Base-by-base conservation (phyloP, 2,113 vertebrate species). In the Bos indicus region DNA sequence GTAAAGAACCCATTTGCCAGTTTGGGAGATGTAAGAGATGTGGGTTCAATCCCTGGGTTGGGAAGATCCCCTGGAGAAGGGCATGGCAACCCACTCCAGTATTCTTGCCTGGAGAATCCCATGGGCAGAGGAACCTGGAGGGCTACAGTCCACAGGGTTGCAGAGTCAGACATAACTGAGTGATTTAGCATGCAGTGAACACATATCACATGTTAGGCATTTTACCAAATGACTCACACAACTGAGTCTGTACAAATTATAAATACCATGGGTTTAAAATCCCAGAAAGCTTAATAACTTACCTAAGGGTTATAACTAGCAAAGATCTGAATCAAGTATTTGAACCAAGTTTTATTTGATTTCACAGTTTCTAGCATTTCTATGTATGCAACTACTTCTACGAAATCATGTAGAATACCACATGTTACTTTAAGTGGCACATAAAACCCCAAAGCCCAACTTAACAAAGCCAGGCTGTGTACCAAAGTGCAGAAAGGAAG, bases 141-240 rank as follows among this genome's bases (percentile, higher is more conserved):
- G 16, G 33, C 8, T 67, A 5, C 16, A n/a, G 64, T 67, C n/a
- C 4, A 36, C 17, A 21, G 64, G 17, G n/a, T 67, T 2, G 0
- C n/a, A 67, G 16, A 67, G 64, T 67, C 17, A 5, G n/a, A 36
- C 17, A 67, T 8, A 36, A 11, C 17, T 67, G 3, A 67, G 64
- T 5, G 17, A n/a, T 33, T 36, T 36, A 67, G 17, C 33, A 67
- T 36, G 36, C 36, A 40, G 36, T 40, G 23, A 92, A 46, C 36
- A 77, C 14, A 23, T 81, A 51, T 54, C 78, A 51, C 5, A 85
- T 54, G 9, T 26, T 91, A 92, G 36, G 17, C 23, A 82, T 87
- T 92, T 88, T 95, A 88, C 28, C n/a, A 83, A 67, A 23, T 84
- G 59, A 90, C 54, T 96, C 74, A 96, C 2, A 33, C 52, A 43